Evolutionary conservation across 2,113 vertebrate genomes (phyloP).

Genomic region (Nesospiza acunhae): DNA sequence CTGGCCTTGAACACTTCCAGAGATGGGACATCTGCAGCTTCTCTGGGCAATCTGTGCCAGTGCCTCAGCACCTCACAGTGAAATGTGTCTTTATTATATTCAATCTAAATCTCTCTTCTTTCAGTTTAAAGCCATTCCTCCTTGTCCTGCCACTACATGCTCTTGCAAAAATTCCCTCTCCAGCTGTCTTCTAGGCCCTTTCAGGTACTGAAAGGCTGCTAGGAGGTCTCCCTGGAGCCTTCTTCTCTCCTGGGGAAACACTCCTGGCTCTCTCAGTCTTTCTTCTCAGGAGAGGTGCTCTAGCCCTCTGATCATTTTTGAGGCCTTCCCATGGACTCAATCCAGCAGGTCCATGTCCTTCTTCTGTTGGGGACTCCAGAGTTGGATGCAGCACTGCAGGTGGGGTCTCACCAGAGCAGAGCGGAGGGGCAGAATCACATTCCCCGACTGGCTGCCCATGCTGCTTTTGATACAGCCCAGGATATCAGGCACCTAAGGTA

Average conservation of each 20-base stretch:
- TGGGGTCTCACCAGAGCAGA: background rate
- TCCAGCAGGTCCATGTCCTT: background rate
- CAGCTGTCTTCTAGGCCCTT: background rate
- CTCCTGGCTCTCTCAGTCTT: background rate
- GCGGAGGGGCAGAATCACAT: background rate
- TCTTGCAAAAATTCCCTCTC: background rate
- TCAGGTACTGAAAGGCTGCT: background rate
- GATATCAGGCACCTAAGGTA: background rate
- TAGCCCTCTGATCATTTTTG: background rate
- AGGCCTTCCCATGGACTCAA: background rate
- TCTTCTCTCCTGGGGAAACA: background rate
- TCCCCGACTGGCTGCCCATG: background rate
- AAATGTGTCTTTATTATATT: background rate
- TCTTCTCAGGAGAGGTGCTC: background rate
- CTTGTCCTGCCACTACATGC: background rate
- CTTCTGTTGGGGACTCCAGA: accelerated
- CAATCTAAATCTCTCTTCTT: background rate
- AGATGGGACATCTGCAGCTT: background rate
- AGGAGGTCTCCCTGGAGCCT: background rate
- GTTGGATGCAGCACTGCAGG: background rate
- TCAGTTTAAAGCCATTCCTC: background rate
- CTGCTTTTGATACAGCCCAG: background rate
- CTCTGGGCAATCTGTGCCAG: background rate
- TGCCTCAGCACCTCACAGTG: background rate
- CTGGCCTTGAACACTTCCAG: background rate